Percentiles rank a stretch among this genome's conserved stretches.
Evolutionary conservation across 2,888 invertebrate species (phyloP).

Genomic region (Cryptocheilus praepositus): DNA sequence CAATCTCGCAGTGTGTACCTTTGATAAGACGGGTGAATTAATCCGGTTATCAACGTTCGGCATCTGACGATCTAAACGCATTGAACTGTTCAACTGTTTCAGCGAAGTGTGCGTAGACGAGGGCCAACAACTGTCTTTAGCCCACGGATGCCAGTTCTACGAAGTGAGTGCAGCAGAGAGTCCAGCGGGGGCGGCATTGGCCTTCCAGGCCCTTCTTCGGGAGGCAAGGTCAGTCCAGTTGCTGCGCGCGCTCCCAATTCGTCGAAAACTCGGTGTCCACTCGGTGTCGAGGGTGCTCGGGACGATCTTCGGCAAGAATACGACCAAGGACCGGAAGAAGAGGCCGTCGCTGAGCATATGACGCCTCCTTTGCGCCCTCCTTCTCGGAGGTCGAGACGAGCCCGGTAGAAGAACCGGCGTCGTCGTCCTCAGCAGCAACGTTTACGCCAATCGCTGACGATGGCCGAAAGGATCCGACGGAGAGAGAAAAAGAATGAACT

Average conservation of each 20-base stretch:
- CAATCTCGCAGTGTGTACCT: too few relatives aligned
- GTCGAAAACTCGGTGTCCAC: conserved; percentile 85
- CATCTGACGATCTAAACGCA: background rate
- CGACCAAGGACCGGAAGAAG: conserved; percentile 85
- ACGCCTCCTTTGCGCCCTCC: conserved; percentile 73
- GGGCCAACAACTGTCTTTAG: conserved; percentile 86
- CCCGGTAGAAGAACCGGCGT: conserved; percentile 66
- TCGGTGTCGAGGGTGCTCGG: conserved; percentile 87
- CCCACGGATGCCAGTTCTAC: conserved; percentile 88
- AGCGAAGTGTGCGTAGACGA: conserved; percentile 87
- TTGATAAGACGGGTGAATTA: too few relatives aligned
- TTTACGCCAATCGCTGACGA: conserved; percentile 64
- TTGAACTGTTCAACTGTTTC: too few relatives aligned
- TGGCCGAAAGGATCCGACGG: background rate
- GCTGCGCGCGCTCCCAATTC: conserved; percentile 81
- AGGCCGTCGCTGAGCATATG: conserved; percentile 86
- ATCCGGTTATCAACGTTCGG: too few relatives aligned
- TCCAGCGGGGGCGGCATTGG: conserved; percentile 86
- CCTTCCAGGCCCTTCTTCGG: conserved; percentile 85
- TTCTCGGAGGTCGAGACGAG: conserved; percentile 69
- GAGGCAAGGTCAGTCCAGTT: conserved; percentile 87
- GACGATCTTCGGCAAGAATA: conserved; percentile 87
- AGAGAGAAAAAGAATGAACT: conserved; percentile 16
- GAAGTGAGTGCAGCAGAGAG: conserved; percentile 91
- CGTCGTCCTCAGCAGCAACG: conserved; percentile 70